Percentiles rank a stretch among this genome's conserved stretches.
These are phyloP conservation scores for Scrobipalpa atriplicella DNA, from an alignment of 2,888 invertebrate species.

Conservation along the genomic window DNA sequence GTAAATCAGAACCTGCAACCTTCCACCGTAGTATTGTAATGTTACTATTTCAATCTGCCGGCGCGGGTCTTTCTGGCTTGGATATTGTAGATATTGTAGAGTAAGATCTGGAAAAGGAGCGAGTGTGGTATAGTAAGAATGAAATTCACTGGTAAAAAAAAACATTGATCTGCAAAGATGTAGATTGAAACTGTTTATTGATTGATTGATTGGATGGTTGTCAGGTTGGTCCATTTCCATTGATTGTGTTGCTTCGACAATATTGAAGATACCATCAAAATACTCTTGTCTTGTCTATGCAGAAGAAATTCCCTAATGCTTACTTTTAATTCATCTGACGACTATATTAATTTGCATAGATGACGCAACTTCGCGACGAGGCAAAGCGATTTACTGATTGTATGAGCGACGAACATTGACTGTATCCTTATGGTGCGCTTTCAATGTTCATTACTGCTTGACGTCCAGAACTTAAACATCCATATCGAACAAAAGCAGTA, in stretches of 20 bases:
- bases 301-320: background rate
- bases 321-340: background rate
- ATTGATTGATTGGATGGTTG: too few species aligned
- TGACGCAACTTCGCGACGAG: background rate
- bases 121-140: slow-evolving; percentile 8
- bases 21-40: slow-evolving; percentile 31
- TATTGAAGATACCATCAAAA: too few species aligned
- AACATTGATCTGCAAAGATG: too few species aligned
- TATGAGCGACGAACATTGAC: background rate
- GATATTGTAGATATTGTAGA: background rate
- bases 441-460: background rate
- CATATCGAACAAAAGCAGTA: background rate
- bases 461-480: background rate
- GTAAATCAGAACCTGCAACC: slow-evolving; percentile 35
- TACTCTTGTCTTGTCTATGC: too few species aligned
- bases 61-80: slow-evolving; percentile 28
- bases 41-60: slow-evolving; percentile 38
- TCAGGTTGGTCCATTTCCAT: background rate
- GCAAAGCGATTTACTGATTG: slow-evolving; percentile 7
- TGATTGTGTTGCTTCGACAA: too few species aligned
- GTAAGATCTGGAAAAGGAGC: background rate
- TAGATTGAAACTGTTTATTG: too few species aligned
- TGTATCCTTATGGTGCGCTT: background rate
- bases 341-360: background rate
- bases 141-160: too few species aligned